Percentiles rank a stretch among this genome's conserved stretches.
Evolutionary conservation across 2,113 vertebrate genomes (phyloP).

Genomic region (Perognathus longimembris): DNA sequence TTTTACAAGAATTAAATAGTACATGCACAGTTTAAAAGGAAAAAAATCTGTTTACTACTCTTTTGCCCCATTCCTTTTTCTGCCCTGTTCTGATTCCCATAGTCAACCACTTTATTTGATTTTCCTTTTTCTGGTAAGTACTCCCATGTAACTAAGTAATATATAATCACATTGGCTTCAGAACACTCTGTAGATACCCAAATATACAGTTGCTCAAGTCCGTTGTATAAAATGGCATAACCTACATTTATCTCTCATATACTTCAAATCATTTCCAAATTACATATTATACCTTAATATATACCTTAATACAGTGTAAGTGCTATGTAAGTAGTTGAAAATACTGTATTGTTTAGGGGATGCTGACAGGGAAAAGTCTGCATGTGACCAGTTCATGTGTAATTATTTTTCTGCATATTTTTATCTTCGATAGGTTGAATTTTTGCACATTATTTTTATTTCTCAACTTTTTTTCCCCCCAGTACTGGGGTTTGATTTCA

Average conservation of each 20-base stretch:
- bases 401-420: neutral
- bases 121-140: neutral
- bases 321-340: neutral
- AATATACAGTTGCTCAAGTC: neutral
- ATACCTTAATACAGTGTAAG: neutral
- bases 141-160: neutral
- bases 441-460: neutral
- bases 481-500: too few species aligned
- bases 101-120: neutral
- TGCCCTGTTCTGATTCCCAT: neutral
- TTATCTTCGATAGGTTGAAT: neutral
- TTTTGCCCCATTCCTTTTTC: neutral
- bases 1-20: conserved; percentile 47
- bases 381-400: neutral
- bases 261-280: neutral
- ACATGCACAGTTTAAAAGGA: neutral
- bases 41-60: neutral
- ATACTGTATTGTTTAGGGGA: neutral
- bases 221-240: neutral
- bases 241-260: neutral
- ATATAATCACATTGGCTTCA: neutral
- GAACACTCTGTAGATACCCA: neutral
- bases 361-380: neutral
- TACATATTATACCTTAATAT: neutral
- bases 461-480: neutral